Conservation (phyloP, 2,888 invertebrate genomes). For the Tenthredo notha region DNA sequence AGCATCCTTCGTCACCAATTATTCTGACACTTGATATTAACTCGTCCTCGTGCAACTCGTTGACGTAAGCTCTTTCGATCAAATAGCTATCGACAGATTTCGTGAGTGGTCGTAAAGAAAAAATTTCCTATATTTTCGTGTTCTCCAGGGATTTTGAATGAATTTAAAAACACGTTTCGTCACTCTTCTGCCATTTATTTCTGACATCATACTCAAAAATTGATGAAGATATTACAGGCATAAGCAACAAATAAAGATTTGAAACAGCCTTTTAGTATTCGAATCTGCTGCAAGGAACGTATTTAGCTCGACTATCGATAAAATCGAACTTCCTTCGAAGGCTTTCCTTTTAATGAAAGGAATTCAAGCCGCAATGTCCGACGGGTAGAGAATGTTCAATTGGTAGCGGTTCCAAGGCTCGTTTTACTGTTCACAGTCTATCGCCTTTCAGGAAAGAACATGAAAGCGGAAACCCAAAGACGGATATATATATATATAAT, state of each 20-base stretch:
- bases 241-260: not conserved
- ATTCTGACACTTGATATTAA: conserved; percentile 39
- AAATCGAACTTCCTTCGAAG: conserved; percentile 42
- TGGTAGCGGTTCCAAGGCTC: not conserved
- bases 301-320: conserved; percentile 64
- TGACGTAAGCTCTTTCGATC: conserved; percentile 62
- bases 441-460: not conserved
- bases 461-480: not conserved
- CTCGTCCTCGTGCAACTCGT: conserved; percentile 66
- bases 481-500: not conserved
- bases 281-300: conserved; percentile 60
- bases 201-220: too few relatives aligned
- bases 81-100: conserved; percentile 65
- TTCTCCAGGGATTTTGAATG: not conserved
- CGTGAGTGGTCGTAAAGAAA: not conserved
- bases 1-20: conserved; percentile 8
- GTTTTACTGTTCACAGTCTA: not conserved
- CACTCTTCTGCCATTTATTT: not conserved
- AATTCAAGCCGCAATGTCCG: conserved; percentile 2
- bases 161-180: not conserved
- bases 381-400: conserved; percentile 20
- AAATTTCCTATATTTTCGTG: not conserved
- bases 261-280: conserved; percentile 66
- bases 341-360: conserved; percentile 30
- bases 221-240: not conserved